Conservation (phyloP, 53 echinoderm and acorn worm species). For the Holothuria leucospilota region DNA sequence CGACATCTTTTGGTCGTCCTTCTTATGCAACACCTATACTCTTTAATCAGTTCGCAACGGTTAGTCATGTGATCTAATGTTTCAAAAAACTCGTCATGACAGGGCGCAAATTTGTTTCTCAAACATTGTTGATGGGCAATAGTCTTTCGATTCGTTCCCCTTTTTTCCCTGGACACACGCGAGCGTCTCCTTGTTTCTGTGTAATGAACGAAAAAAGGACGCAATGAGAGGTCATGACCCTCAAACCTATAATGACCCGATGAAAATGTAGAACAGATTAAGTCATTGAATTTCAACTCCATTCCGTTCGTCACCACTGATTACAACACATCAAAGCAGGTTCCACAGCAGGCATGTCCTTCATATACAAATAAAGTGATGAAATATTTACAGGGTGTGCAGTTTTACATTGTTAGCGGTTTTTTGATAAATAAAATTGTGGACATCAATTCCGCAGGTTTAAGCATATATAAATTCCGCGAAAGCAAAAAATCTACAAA, state of each 20-base stretch:
- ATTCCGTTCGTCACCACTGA: too few species aligned
- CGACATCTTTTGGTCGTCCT: constrained; percentile 19
- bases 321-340: too few species aligned
- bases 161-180: constrained; percentile 24
- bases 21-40: constrained; percentile 8
- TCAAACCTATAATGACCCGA: neutral
- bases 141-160: neutral
- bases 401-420: too few species aligned
- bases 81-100: constrained; percentile 4
- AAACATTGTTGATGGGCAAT: constrained; percentile 8
- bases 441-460: too few species aligned
- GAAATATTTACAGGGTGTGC: too few species aligned
- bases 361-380: too few species aligned
- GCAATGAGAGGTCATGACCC: constrained; percentile 23
- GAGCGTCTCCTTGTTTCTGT: constrained; percentile 44
- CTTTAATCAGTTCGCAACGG: constrained; percentile 1
- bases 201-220: constrained; percentile 50
- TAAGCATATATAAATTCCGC: too few species aligned
- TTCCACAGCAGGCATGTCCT: too few species aligned
- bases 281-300: too few species aligned
- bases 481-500: too few species aligned
- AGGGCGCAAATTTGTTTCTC: neutral
- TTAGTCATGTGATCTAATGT: neutral
- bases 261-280: too few species aligned
- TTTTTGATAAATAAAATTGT: too few species aligned